These are phyloP conservation scores for Boulengeromyrus knoepffleri DNA, from an alignment of 2,113 vertebrate genomes.

Conservation along the genomic window DNA sequence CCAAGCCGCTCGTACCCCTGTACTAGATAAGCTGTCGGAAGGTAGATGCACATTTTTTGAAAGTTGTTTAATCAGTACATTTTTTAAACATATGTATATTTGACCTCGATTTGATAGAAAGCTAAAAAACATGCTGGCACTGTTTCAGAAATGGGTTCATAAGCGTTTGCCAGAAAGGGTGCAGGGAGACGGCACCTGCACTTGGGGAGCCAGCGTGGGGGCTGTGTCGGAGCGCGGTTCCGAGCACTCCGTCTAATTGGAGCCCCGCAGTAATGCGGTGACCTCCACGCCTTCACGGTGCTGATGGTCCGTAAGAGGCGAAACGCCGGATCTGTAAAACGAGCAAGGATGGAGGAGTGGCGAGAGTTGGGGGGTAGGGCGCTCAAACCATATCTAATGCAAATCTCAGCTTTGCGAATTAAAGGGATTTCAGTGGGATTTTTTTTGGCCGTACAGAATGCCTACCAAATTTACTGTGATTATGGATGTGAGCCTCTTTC, in stretches of 20 bases:
- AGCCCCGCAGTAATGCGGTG: constrained; percentile 56
- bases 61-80: not conserved
- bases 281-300: constrained; percentile 57
- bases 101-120: not conserved
- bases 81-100: not conserved
- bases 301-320: constrained; percentile 56
- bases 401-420: constrained; percentile 22
- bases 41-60: not conserved
- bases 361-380: constrained; percentile 9
- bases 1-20: not conserved
- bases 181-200: constrained; percentile 39
- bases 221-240: constrained; percentile 45
- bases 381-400: constrained; percentile 19
- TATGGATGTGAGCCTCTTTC: not conserved
- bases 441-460: constrained; percentile 8
- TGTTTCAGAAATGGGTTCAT: not conserved
- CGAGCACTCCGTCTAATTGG: constrained; percentile 59
- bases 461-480: constrained; percentile 33
- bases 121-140: not conserved
- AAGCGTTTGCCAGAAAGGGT: not conserved
- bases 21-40: not conserved
- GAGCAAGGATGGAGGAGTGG: constrained; percentile 49
- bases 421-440: constrained; percentile 25
- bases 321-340: constrained; percentile 60
- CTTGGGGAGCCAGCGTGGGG: constrained; percentile 41